Conservation (phyloP, 2,113 vertebrate genomes). For the Hemicordylus capensis region DNA sequence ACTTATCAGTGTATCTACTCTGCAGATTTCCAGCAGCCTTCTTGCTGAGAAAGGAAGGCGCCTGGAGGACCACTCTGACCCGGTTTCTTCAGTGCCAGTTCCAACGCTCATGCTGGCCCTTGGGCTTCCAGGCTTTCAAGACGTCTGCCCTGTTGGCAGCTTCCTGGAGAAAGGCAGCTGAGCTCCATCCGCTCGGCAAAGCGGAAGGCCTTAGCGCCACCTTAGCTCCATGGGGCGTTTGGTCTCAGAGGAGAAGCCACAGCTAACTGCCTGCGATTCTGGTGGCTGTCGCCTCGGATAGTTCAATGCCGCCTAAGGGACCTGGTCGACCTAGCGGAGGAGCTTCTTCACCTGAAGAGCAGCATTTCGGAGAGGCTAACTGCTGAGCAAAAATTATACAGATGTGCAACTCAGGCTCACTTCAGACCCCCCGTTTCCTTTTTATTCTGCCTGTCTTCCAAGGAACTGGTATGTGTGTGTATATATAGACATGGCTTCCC, state of each 20-base stretch:
- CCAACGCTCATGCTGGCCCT: neutral
- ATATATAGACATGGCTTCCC: too few relatives aligned
- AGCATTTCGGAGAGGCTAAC: too few relatives aligned
- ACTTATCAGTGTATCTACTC: neutral
- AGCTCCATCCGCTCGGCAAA: neutral
- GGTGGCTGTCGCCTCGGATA: neutral
- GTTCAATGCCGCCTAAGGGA: too few relatives aligned
- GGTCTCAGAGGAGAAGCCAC: neutral
- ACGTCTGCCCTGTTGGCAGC: neutral
- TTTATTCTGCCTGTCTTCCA: too few relatives aligned
- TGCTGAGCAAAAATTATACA: too few relatives aligned
- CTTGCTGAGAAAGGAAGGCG: too few relatives aligned
- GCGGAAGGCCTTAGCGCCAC: neutral
- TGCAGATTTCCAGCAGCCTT: neutral
- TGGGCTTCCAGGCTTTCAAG: neutral
- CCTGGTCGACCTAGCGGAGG: too few relatives aligned
- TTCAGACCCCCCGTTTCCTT: too few relatives aligned
- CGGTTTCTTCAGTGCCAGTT: fast-evolving
- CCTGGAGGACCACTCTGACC: neutral
- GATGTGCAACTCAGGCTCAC: neutral
- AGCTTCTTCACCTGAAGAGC: neutral
- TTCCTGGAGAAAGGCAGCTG: fast-evolving
- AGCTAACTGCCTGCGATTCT: neutral
- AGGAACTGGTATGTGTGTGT: too few relatives aligned
- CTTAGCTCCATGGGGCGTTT: neutral